phyloP scores from a whole-genome alignment of 2,797 vertebrate species.

The Crocodylus rhombifer region DNA sequence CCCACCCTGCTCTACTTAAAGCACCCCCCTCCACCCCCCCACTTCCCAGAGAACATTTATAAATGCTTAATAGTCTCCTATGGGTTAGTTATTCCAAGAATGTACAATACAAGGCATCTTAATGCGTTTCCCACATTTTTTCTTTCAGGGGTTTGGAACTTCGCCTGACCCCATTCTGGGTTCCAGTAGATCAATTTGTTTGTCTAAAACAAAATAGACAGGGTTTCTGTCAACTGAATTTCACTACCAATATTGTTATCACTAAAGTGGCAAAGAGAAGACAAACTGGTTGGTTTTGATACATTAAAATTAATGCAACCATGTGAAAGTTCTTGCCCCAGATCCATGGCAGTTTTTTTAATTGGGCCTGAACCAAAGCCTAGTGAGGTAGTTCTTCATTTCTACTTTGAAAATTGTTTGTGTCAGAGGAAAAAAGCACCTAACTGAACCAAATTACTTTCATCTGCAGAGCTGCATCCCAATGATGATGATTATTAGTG shows the following conservation, averaged over 20 bases:
- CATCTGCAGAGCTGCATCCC: too few relatives aligned
- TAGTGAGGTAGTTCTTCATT: background rate
- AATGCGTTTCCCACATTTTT: constrained; percentile 9
- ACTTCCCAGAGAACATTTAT: too few relatives aligned
- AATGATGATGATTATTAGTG: too few relatives aligned
- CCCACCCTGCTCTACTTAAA: too few relatives aligned
- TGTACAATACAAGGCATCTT: background rate
- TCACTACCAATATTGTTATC: background rate
- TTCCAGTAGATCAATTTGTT: constrained; percentile 28
- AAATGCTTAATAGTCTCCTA: background rate
- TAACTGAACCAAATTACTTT: too few relatives aligned
- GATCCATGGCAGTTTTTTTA: background rate
- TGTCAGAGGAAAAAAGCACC: background rate
- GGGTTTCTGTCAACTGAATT: background rate
- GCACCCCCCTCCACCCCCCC: too few relatives aligned
- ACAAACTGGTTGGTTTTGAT: background rate
- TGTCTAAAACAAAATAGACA: constrained; percentile 21
- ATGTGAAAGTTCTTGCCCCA: background rate
- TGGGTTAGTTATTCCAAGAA: background rate
- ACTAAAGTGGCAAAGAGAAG: background rate
- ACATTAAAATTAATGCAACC: background rate
- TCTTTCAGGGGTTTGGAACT: background rate
- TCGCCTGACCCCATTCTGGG: background rate
- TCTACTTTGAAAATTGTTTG: background rate
- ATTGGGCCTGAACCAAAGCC: background rate